A percentile compares a stretch with the other conserved stretches of the same genome.
phyloP scores from a whole-genome alignment of 2,113 vertebrate species.

The Protomyctophum bolini region DNA sequence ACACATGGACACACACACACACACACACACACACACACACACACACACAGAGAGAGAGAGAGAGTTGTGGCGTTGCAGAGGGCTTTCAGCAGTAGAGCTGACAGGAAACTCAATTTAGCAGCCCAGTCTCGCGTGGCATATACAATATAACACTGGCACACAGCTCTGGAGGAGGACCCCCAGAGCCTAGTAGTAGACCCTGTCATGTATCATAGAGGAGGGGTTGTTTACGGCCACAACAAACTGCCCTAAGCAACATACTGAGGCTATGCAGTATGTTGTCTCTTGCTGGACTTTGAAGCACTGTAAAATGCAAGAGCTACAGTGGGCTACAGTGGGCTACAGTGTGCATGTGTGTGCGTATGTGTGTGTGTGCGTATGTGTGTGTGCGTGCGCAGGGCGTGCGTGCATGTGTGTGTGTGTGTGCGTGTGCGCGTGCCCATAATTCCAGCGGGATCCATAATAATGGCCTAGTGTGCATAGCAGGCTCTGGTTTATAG shows the following conservation, averaged over 20 bases:
- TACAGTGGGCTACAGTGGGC: background rate
- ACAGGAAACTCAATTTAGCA: slow-evolving; percentile 39
- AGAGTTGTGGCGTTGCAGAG: background rate
- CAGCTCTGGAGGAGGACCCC: background rate
- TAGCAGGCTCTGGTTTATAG: no score
- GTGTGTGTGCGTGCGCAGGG: background rate
- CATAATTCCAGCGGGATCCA: no score
- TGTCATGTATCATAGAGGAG: background rate
- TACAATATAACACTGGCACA: slow-evolving; percentile 15
- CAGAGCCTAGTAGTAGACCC: background rate
- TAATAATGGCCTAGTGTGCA: no score
- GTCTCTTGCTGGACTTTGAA: background rate
- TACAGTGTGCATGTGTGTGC: background rate
- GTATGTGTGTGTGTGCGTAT: background rate
- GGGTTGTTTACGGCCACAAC: slow-evolving; percentile 4
- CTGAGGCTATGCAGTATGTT: background rate
- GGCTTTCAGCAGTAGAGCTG: slow-evolving; percentile 49
- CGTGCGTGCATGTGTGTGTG: background rate
- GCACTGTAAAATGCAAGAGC: background rate
- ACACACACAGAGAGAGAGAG: background rate
- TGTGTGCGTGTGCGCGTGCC: background rate
- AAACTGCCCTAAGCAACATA: background rate
- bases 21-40: no score
- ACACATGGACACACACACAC: no score
- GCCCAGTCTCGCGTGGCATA: background rate